Percentiles rank a stretch among this genome's conserved stretches.
These are phyloP conservation scores for Karalla daura DNA, from an alignment of 2,797 vertebrate species.

Conservation along the genomic window DNA sequence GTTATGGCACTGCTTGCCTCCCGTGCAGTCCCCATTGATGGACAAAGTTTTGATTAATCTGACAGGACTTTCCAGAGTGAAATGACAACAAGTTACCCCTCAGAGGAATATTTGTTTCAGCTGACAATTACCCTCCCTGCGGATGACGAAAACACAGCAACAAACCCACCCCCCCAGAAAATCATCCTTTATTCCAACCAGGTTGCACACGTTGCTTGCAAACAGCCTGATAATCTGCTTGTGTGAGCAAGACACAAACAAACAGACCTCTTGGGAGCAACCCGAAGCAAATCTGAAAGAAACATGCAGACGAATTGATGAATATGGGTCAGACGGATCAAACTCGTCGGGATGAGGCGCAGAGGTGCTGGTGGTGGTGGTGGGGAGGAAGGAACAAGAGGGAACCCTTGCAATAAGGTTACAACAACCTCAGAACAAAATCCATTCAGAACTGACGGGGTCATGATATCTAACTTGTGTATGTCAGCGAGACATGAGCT, in stretches of 20 bases:
- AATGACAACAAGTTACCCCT: slow-evolving; percentile 48
- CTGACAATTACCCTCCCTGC: slow-evolving; percentile 64
- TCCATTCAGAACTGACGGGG: slow-evolving; percentile 4
- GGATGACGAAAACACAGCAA: slow-evolving; percentile 46
- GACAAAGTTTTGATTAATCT: slow-evolving; percentile 64
- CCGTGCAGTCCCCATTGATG: slow-evolving; percentile 43
- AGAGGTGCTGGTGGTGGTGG: background rate
- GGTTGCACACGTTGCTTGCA: slow-evolving; percentile 42
- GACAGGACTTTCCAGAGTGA: slow-evolving; percentile 59
- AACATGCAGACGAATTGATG: slow-evolving; percentile 24
- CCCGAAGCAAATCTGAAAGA: slow-evolving; percentile 15
- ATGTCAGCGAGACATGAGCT: slow-evolving; percentile 5
- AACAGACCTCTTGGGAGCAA: slow-evolving; percentile 28
- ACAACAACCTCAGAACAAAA: slow-evolving; percentile 15
- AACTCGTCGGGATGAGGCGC: slow-evolving; percentile 15
- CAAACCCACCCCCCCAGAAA: slow-evolving; percentile 41
- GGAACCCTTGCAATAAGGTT: slow-evolving; percentile 2
- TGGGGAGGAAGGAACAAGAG: background rate
- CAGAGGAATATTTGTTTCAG: slow-evolving; percentile 67
- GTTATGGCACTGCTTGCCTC: slow-evolving; percentile 48
- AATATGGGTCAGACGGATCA: slow-evolving; percentile 36
- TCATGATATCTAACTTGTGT: slow-evolving; percentile 24
- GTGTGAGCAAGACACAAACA: slow-evolving; percentile 57
- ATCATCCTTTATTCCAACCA: slow-evolving; percentile 46
- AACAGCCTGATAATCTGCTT: slow-evolving; percentile 50